Percentiles rank a stretch among this genome's conserved stretches.
These are phyloP conservation scores for Synanthedon formicaeformis DNA, from an alignment of 2,888 invertebrate genomes.

Conservation along the genomic window DNA sequence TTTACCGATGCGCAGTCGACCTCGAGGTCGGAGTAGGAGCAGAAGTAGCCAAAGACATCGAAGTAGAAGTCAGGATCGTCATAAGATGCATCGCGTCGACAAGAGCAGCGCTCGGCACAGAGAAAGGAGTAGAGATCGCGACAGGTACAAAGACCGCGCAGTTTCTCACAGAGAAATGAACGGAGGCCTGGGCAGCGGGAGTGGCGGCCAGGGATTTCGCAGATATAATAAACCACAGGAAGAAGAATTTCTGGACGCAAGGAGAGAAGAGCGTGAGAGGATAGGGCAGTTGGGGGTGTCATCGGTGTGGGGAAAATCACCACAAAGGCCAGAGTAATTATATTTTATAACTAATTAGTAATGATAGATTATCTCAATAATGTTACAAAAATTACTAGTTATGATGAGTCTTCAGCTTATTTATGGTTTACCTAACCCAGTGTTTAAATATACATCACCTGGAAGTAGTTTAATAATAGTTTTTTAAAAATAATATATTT, in stretches of 20 bases:
- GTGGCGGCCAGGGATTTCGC: constrained; percentile 11
- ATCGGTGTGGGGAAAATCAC: constrained; percentile 82
- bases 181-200: constrained; percentile 5
- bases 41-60: constrained; percentile 13
- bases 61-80: constrained; percentile 21
- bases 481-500: too few relatives aligned
- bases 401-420: not conserved
- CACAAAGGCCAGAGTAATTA: constrained; percentile 74
- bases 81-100: constrained; percentile 2
- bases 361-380: constrained; percentile 9
- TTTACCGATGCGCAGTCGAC: constrained; percentile 12
- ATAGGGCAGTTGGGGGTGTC: constrained; percentile 78
- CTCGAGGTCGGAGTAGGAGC: constrained; percentile 9
- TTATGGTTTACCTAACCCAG: not conserved
- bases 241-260: constrained; percentile 77
- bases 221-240: constrained; percentile 58
- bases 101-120: constrained; percentile 1
- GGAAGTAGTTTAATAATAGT: too few relatives aligned
- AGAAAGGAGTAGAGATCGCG: constrained; percentile 9
- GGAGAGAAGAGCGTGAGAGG: constrained; percentile 79
- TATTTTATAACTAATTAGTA: not conserved
- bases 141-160: constrained; percentile 8
- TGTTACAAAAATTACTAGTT: constrained; percentile 21
- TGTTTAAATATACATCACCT: too few relatives aligned
- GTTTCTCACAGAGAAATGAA: constrained; percentile 2